Evolutionary conservation across 2,888 invertebrate species (phyloP).

Genomic region (Congeria kusceri): DNA sequence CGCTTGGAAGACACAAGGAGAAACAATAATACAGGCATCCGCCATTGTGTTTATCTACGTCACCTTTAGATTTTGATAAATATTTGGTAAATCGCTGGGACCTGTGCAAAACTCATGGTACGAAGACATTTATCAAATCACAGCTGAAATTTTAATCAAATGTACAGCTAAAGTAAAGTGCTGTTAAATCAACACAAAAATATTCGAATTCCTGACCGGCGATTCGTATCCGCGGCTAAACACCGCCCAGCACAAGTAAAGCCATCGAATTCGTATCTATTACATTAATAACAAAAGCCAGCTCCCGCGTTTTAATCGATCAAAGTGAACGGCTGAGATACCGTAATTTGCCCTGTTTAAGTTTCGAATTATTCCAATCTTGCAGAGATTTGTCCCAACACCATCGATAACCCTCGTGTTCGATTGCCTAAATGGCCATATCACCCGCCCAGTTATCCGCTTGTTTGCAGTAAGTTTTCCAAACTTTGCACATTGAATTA

Average conservation of each 20-base stretch:
- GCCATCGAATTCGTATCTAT: conserved; percentile 61
- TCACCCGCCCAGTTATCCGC: conserved; percentile 18
- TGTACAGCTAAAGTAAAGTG: conserved; percentile 17
- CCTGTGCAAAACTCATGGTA: conserved; percentile 31
- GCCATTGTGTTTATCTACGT: conserved; percentile 16
- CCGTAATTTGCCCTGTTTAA: conserved; percentile 14
- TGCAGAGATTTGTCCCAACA: conserved; percentile 8
- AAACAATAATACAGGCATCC: conserved; percentile 28
- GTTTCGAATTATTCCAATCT: conserved; percentile 40
- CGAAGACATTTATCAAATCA: conserved; percentile 38
- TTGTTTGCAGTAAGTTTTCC: conserved; percentile 58
- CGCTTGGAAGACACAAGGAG: conserved; percentile 25
- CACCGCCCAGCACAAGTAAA: conserved; percentile 47
- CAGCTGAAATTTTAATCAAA: conserved; percentile 56
- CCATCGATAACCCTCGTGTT: conserved; percentile 5
- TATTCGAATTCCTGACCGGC: conserved; percentile 45
- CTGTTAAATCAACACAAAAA: conserved; percentile 54
- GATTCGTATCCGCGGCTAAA: conserved; percentile 52
- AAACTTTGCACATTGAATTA: conserved; percentile 54
- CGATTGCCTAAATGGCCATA: conserved; percentile 19
- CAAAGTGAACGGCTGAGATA: conserved; percentile 47
- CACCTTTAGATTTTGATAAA: conserved; percentile 46
- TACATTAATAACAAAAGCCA: conserved; percentile 40
- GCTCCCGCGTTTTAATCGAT: conserved; percentile 40
- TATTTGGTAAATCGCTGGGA: conserved; percentile 28